A percentile compares a stretch with the other conserved stretches of the same genome.
phyloP scores from a whole-genome alignment of 1,140 invertebrate species.

The Tribolium madens region DNA sequence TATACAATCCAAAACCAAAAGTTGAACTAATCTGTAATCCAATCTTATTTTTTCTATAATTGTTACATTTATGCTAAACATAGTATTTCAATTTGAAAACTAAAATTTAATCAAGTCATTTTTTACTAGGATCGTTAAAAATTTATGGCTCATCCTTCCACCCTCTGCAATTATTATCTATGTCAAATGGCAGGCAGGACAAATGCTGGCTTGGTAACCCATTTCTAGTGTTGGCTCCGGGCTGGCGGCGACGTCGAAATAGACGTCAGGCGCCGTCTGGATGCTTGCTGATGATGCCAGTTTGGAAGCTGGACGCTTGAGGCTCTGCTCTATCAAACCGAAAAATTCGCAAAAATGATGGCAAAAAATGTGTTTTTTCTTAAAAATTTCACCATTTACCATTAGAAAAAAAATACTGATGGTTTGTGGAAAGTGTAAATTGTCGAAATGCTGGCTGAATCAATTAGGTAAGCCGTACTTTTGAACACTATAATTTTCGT shows the following conservation, averaged over 20 bases:
- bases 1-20: too few relatives aligned
- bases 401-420: background rate
- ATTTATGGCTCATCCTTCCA: background rate
- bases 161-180: background rate
- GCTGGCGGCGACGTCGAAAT: slow-evolving; percentile 24
- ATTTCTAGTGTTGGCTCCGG: slow-evolving; percentile 3
- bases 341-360: background rate
- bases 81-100: too few relatives aligned
- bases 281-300: slow-evolving; percentile 15
- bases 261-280: slow-evolving; percentile 46
- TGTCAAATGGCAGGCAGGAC: slow-evolving; percentile 29
- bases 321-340: background rate
- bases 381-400: background rate
- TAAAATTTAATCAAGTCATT: background rate
- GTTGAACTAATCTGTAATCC: too few relatives aligned
- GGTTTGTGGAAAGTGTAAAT: background rate
- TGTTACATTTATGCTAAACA: too few relatives aligned
- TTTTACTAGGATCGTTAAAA: background rate
- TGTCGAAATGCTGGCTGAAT: background rate
- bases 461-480: background rate
- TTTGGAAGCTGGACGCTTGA: background rate
- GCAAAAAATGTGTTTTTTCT: background rate
- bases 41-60: too few relatives aligned
- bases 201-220: slow-evolving; percentile 11
- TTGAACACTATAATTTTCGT: too few relatives aligned